Evolutionary conservation across 2,797 vertebrate species (phyloP), one percentile per base, ranked within the genome.

Genomic region (Falco berigora): DNA sequence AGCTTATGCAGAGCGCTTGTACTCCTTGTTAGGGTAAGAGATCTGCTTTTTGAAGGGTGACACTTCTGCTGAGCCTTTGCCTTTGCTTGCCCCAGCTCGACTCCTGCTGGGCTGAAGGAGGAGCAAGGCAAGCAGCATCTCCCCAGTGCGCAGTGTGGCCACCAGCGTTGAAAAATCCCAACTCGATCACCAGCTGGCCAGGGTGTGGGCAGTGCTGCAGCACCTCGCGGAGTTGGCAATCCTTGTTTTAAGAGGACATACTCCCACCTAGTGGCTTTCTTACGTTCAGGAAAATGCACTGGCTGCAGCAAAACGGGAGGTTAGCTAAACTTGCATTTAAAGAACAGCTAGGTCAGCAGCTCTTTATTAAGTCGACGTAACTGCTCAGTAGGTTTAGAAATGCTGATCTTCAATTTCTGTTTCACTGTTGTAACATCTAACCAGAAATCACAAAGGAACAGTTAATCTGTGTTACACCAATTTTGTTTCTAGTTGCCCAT

Each of bases 221-320:
- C 28, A 42, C 11, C 47, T 59, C 30, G 17, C 1, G 7, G 3
- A 23, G 32, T 3, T 63, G 42, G 34, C 13, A 30, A 32, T 28
- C 21, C 6, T 21, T 50, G 46, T 94, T 90, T n/a, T 19, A 49
- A 93, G 40, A 76, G 50, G 82, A 89, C 59, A 77, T 36, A 91
- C 90, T 95, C 81, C 97, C 97, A 96, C 66, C 96, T 96, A 97
- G 93, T 50, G 97, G 95, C 46, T 58, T 17, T 32, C 19, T 9
- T 9, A 11, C 5, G 7, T 20, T 40, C 38, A 8, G 66, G 49
- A 86, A 80, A 74, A 68, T 6, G 21, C 40, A 32, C 23, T 2
- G 12, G 16, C 87, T 69, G 28, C 61, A 46, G 27, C 44, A 75
- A 81, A 68, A 0, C 7, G 9, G 3, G 32, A 52, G 8, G 25